phyloP scores from a whole-genome alignment of 2,888 invertebrate genomes.

The Tachina fera region DNA sequence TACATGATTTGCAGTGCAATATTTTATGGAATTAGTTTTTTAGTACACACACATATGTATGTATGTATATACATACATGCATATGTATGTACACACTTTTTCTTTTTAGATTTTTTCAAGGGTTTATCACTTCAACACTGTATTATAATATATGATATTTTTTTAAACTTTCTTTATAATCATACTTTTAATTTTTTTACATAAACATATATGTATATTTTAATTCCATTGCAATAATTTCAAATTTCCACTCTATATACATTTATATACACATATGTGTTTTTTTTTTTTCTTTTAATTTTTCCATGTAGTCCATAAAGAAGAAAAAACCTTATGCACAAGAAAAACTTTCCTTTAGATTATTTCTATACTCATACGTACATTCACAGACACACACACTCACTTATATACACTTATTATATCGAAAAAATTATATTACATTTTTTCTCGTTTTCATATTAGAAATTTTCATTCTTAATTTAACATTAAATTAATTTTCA shows the following conservation, averaged over 20 bases:
- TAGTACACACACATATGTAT: neutral
- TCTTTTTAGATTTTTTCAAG: conserved; percentile 31
- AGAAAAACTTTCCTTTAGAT: conserved; percentile 67
- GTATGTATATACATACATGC: neutral
- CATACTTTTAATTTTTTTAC: conserved; percentile 1
- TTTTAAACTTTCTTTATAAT: neutral
- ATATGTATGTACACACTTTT: conserved; percentile 29
- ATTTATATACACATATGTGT: neutral
- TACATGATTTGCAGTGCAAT: neutral
- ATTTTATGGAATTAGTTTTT: conserved; percentile 15
- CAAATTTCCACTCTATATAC: conserved; percentile 35
- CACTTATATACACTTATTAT: conserved; percentile 56
- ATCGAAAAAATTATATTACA: conserved; percentile 68
- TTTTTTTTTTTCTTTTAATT: conserved; percentile 25
- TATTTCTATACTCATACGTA: conserved; percentile 57
- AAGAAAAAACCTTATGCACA: conserved; percentile 60
- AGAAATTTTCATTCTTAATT: conserved; percentile 62
- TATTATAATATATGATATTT: conserved; percentile 22
- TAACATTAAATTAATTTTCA: conserved; percentile 63
- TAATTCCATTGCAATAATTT: conserved; percentile 27
- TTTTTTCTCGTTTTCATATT: conserved; percentile 72
- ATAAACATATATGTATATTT: neutral
- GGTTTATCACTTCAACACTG: conserved; percentile 43
- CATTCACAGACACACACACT: conserved; percentile 38
- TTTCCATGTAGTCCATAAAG: conserved; percentile 47